Evolutionary conservation across 2,888 invertebrate genomes (phyloP).

Genomic region (Epinotia brunnichana): DNA sequence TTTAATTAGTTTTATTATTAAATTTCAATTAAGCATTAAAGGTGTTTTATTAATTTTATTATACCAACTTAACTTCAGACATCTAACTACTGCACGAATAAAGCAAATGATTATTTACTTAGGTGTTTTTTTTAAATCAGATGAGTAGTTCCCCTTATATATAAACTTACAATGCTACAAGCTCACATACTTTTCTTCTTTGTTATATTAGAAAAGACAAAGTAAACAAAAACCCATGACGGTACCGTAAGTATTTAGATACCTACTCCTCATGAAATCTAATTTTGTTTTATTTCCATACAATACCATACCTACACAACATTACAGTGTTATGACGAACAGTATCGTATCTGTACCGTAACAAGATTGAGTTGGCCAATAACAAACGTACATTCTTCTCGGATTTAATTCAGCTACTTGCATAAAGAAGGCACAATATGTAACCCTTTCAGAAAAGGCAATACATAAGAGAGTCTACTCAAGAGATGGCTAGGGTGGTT

Average conservation of each 20-base stretch:
- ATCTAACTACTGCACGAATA: too few relatives aligned
- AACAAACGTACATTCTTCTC: slow-evolving; percentile 21
- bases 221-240: too few relatives aligned
- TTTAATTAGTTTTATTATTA: not conserved
- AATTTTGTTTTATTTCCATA: not conserved
- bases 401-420: slow-evolving; percentile 38
- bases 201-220: too few relatives aligned
- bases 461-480: slow-evolving; percentile 35
- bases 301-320: not conserved
- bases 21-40: not conserved
- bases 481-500: slow-evolving; percentile 28
- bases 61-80: too few relatives aligned
- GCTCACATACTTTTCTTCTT: too few relatives aligned
- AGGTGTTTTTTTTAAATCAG: too few relatives aligned
- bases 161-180: too few relatives aligned
- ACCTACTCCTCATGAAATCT: not conserved
- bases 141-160: too few relatives aligned
- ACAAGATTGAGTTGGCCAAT: slow-evolving; percentile 31
- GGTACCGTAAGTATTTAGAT: too few relatives aligned
- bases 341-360: slow-evolving; percentile 1
- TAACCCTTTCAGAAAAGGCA: slow-evolving; percentile 41
- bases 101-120: too few relatives aligned
- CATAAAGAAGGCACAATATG: slow-evolving; percentile 39
- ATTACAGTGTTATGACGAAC: not conserved
- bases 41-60: too few relatives aligned